A percentile compares a stretch with the other conserved stretches of the same genome.
Evolutionary conservation across 2,888 invertebrate species (phyloP).

Genomic region (Galerucella calmariensis): DNA sequence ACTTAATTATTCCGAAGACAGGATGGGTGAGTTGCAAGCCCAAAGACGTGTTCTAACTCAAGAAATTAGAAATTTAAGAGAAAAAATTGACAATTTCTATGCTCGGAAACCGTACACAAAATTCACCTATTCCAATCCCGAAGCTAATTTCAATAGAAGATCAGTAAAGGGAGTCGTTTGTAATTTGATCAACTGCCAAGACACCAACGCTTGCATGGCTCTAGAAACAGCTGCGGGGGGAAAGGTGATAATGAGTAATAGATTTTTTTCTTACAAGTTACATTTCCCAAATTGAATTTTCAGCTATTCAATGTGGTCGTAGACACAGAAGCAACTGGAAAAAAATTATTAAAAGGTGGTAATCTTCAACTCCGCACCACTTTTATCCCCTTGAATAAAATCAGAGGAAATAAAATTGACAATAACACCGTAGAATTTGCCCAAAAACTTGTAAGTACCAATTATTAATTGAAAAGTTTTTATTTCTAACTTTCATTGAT

Average conservation of each 20-base stretch:
- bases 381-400: slow-evolving; percentile 92
- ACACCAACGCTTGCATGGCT: slow-evolving; percentile 78
- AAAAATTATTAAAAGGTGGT: slow-evolving; percentile 85
- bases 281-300: slow-evolving; percentile 46
- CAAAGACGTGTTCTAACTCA: slow-evolving; percentile 67
- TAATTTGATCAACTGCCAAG: slow-evolving; percentile 79
- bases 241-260: slow-evolving; percentile 68
- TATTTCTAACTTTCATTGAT: slow-evolving; percentile 4
- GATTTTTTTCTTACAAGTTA: background rate
- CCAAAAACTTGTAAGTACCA: slow-evolving; percentile 72
- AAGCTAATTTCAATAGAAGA: slow-evolving; percentile 74
- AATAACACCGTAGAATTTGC: slow-evolving; percentile 67
- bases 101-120: slow-evolving; percentile 69
- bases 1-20: slow-evolving; percentile 73
- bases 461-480: too few species aligned
- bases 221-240: slow-evolving; percentile 89
- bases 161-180: slow-evolving; percentile 84
- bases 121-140: slow-evolving; percentile 84
- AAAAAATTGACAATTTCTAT: slow-evolving; percentile 71
- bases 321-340: slow-evolving; percentile 86
- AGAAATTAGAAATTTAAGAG: slow-evolving; percentile 69
- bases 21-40: slow-evolving; percentile 68
- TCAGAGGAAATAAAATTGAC: slow-evolving; percentile 74
- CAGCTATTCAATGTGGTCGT: slow-evolving; percentile 93
- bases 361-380: slow-evolving; percentile 84